Percentiles rank a stretch among this genome's conserved stretches.
phyloP scores from a whole-genome alignment of 2,113 vertebrate species.

The Ailuropoda melanoleuca region DNA sequence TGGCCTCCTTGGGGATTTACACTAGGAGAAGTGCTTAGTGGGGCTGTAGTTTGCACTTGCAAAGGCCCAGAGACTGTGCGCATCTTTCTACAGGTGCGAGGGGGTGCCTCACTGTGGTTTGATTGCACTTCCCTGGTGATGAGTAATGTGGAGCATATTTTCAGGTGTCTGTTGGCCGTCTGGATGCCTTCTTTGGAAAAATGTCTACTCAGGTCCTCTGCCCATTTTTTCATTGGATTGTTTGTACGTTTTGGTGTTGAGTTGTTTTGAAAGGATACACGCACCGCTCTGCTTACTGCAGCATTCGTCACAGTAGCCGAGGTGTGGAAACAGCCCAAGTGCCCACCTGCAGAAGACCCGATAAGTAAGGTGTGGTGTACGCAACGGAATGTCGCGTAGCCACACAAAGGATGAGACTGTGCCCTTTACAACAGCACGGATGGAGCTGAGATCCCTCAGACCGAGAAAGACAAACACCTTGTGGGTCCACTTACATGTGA shows the following conservation, averaged over 20 bases:
- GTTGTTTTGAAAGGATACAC: neutral
- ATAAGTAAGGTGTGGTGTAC: neutral
- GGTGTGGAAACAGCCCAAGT: neutral
- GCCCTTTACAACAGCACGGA: neutral
- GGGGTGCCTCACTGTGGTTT: neutral
- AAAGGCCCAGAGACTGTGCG: neutral
- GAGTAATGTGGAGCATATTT: neutral
- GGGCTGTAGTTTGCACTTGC: neutral
- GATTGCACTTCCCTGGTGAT: neutral
- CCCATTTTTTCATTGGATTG: too few species aligned
- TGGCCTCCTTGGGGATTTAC: neutral
- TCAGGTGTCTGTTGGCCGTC: neutral
- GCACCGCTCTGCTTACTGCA: neutral
- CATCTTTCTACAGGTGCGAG: neutral
- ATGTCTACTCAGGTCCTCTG: neutral
- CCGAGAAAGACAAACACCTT: too few species aligned
- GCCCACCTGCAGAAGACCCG: rapidly evolving
- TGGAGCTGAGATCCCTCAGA: neutral
- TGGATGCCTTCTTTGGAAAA: neutral
- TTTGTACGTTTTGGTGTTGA: neutral
- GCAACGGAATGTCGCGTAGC: rapidly evolving
- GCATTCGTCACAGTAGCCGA: rapidly evolving
- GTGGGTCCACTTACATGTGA: neutral
- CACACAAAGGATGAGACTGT: neutral
- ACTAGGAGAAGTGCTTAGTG: rapidly evolving